Evolutionary conservation across 1,140 invertebrate species (phyloP).

Genomic region (Macrobrachium nipponense): DNA sequence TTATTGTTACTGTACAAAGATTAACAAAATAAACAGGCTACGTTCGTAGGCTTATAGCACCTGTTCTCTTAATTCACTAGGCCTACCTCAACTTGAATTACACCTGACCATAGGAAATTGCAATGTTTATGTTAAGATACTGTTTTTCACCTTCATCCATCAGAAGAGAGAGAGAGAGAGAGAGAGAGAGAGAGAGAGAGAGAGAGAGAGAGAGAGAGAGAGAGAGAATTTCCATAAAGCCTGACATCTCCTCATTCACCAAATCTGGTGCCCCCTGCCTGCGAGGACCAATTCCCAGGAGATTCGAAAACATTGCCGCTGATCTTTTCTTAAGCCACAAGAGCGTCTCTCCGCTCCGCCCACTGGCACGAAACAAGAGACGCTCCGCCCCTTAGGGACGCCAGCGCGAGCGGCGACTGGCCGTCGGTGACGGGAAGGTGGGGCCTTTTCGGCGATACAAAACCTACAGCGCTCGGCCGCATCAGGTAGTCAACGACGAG

Average conservation of each 20-base stretch:
- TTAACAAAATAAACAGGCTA: no score
- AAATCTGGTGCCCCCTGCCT: conserved; percentile 40
- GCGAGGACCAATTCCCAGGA: conserved; percentile 44
- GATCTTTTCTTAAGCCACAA: not conserved
- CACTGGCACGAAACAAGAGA: not conserved
- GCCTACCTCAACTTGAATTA: no score
- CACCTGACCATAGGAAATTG: no score
- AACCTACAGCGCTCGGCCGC: conserved; percentile 35
- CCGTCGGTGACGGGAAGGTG: not conserved
- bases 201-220: conserved; percentile 30
- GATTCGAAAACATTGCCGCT: conserved; percentile 45
- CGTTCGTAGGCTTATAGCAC: no score
- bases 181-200: conserved; percentile 30
- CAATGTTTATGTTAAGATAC: not conserved
- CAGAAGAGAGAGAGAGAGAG: conserved; percentile 20
- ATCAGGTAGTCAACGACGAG: conserved; percentile 45
- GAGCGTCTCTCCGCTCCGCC: not conserved
- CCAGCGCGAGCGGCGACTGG: conserved; percentile 7
- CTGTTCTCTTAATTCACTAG: no score
- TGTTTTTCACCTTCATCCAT: not conserved
- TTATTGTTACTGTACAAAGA: no score
- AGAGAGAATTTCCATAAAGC: conserved; percentile 41
- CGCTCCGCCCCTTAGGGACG: conserved; percentile 1
- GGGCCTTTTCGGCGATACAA: conserved; percentile 40
- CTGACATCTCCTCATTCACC: conserved; percentile 46